Conservation (phyloP, 2,797 vertebrate species). For the Melanotaenia parkinsoni region DNA sequence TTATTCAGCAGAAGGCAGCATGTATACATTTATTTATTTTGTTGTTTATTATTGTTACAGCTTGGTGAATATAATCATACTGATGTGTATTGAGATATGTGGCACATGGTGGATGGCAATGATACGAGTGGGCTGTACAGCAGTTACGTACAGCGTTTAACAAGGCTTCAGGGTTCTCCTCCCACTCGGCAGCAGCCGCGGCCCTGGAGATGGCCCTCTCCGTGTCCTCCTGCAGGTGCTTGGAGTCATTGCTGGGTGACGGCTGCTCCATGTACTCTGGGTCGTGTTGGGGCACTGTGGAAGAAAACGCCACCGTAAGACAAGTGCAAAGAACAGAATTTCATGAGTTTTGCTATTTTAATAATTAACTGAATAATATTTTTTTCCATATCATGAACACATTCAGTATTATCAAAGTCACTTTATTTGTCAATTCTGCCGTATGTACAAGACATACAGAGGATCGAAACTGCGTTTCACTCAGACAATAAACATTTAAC, state of each 20-base stretch:
- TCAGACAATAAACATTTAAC: too few species aligned
- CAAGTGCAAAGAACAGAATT: background rate
- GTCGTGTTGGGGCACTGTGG: slow-evolving; percentile 87
- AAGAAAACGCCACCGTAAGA: background rate
- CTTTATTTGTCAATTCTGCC: too few species aligned
- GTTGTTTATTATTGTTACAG: background rate
- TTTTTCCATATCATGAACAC: background rate
- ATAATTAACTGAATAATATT: background rate
- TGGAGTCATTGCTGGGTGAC: slow-evolving; percentile 89
- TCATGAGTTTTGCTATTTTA: too few species aligned
- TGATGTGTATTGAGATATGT: background rate
- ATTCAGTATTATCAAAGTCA: background rate
- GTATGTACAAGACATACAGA: too few species aligned
- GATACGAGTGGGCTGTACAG: slow-evolving; percentile 7
- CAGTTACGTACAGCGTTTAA: slow-evolving; percentile 88
- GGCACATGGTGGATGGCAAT: background rate
- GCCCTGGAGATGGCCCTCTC: slow-evolving; percentile 91
- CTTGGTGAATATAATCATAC: background rate
- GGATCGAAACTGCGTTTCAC: too few species aligned
- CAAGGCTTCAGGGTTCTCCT: slow-evolving; percentile 90
- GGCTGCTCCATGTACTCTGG: slow-evolving; percentile 97
- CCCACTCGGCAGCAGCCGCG: slow-evolving; percentile 88
- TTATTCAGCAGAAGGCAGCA: background rate
- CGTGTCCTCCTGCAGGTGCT: slow-evolving; percentile 93
- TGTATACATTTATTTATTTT: background rate